Evolutionary conservation across 2,113 vertebrate species (phyloP), one percentile per base, ranked within the genome.

Genomic region (Cariama cristata): DNA sequence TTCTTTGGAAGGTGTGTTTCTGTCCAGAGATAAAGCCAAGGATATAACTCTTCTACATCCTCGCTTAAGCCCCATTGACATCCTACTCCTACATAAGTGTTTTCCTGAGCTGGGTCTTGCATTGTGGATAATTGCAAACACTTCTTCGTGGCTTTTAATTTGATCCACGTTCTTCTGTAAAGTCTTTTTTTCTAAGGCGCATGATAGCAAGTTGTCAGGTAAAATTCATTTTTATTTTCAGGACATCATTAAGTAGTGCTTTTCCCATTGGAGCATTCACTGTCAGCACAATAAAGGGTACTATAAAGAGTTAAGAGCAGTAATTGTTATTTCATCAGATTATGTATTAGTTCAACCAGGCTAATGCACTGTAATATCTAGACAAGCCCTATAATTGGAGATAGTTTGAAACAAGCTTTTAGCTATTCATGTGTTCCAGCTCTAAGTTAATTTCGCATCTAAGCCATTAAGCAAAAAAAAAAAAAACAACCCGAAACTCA

Each of bases 281-380:
- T 62, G n/a, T 75, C 22, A 28, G 76, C 53, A 66, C 40, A 68
- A 64, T 68, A 91, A 95, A 84, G 14, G 55, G 13, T 79, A 30
- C 42, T 88, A 16, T 62, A 21, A 52, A 55, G 56, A 94, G 40
- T 80, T 93, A 47, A 69, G 82, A 73, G 67, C 68, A 69, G 40
- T 66, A 94, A 87, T 94, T 91, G 67, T 86, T 90, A 22, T 90
- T 96, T 95, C 45, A 83, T 97, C 90, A 77, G 55, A 83, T 96
- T 90, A 77, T 71, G 22, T 58, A 47, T 96, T 88, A 93, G 64
- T 94, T 91, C 62, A 90, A 27, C 45, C 42, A 76, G 38, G 45
- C 80, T 95, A 96, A 96, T 95, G 93, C 53, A 86, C 66, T 87
- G 14, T 85, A 96, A 40, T 91, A 96, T 79, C 74, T 66, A 35